Evolutionary conservation across 1,140 invertebrate genomes (phyloP).

Genomic region (Penaeus indicus): DNA sequence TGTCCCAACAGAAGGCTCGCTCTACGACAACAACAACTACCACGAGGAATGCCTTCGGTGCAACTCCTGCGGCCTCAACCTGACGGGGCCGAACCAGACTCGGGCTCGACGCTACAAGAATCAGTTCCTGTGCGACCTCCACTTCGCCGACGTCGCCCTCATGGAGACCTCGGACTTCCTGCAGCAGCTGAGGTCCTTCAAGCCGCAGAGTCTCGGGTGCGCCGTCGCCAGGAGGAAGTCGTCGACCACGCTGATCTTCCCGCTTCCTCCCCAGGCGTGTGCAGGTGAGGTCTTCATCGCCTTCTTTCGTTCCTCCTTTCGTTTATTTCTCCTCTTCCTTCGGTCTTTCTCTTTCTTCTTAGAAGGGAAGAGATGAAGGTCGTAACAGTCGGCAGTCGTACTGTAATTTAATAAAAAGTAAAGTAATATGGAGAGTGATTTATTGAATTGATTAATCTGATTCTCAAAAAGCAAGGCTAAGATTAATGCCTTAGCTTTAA

Average conservation of each 20-base stretch:
- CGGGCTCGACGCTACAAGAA: constrained; percentile 83
- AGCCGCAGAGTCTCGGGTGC: constrained; percentile 93
- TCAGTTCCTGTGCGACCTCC: constrained; percentile 89
- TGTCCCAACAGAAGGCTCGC: constrained; percentile 82
- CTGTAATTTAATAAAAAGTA: too few species aligned
- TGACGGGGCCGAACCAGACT: constrained; percentile 91
- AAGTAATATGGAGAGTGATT: too few species aligned
- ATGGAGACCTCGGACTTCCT: constrained; percentile 97
- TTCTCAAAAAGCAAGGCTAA: too few species aligned
- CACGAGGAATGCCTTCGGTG: constrained; percentile 96
- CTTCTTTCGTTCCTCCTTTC: not conserved
- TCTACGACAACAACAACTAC: constrained; percentile 95
- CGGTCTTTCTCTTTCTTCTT: too few species aligned
- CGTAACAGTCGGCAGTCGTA: too few species aligned
- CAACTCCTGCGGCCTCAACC: constrained; percentile 92
- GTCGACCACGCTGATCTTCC: constrained; percentile 94
- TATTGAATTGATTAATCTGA: too few species aligned
- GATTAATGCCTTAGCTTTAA: too few species aligned
- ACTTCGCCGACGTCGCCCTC: constrained; percentile 93
- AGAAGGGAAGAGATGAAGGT: too few species aligned
- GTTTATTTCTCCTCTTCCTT: not conserved
- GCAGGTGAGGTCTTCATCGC: constrained; percentile 80
- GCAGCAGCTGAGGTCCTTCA: constrained; percentile 95
- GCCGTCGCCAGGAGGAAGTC: constrained; percentile 91
- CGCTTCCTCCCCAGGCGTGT: constrained; percentile 91